Base-by-base conservation (phyloP, 1,140 invertebrate species). In the Habropoda laboriosa region DNA sequence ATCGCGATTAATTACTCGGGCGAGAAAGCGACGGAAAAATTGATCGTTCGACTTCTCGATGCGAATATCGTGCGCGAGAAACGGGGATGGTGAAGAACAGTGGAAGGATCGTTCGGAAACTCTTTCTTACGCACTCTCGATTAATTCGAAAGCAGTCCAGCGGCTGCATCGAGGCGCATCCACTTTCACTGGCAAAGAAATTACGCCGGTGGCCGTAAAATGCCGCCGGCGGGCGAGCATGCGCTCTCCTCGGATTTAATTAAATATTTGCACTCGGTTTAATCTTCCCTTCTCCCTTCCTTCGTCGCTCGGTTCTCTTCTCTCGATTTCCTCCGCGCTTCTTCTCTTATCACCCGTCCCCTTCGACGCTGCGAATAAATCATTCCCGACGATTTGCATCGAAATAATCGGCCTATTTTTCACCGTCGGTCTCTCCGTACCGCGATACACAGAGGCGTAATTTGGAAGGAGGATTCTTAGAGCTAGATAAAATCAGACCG, bases 231-330 rank as follows among this genome's bases (percentile, higher is more conserved):
- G 27, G 71, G 58, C 61, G 27, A 64, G 58, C 64, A 74, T 58
- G 63, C 81, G 66, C 58, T 30, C 47, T 61, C 75, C 35, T 35
- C 47, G 71, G 63, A 80, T 88, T 88, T 85, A 85, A 88, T 88
- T 88, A 88, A 88, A 88, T 88, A 88, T 88, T 88, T 87, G 81
- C 84, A 86, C 83, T 87, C 77, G 63, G 81, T 80, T 88, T 88
- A 86, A 86, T 86, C 79, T 61, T 66, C 32, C 74, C 51, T 58
- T 61, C 40, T 0, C 35, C 38, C 35, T 67, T 70, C 51, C 32
- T 21, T 51, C 51, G n/a, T 64, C 53, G n/a, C 24, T n/a, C 53
- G 27, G 2, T 27, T 57, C n/a, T n/a, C 66, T 47, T 76, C 70
- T 18, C 30, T 16, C 35, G 58, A 38, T 38, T 40, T 16, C 40